Percentiles rank a stretch among this genome's conserved stretches.
Conservation (phyloP, 2,797 vertebrate genomes). For the Nannoperca australis region DNA sequence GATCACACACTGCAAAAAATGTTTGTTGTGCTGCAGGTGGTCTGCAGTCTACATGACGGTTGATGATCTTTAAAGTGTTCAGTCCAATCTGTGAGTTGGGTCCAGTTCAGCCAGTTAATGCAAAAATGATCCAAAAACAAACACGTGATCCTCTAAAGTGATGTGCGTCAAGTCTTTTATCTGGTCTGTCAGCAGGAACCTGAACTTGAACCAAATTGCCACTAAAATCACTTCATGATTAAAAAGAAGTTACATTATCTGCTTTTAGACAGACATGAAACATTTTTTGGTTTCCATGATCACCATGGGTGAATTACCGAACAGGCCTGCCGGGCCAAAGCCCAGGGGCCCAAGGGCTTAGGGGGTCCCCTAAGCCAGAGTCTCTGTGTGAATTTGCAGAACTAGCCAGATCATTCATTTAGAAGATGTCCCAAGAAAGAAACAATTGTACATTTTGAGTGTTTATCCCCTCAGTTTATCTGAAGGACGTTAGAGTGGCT, state of each 20-base stretch:
- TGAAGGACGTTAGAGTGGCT: no score
- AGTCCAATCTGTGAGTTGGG: neutral
- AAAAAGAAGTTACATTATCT: neutral
- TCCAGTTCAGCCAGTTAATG: slow-evolving; percentile 21
- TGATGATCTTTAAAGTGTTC: slow-evolving; percentile 1
- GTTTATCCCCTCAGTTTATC: no score
- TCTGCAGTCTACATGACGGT: neutral
- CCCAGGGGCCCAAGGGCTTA: no score
- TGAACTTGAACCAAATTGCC: neutral
- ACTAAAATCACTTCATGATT: slow-evolving; percentile 4
- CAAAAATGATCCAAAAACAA: slow-evolving; percentile 9
- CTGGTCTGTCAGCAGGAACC: neutral
- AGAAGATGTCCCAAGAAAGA: no score
- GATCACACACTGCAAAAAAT: neutral
- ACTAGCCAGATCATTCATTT: no score
- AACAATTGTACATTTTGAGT: no score
- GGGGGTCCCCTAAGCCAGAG: no score
- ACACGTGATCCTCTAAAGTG: slow-evolving; percentile 13
- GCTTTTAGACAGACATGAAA: neutral
- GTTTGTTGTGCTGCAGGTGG: neutral
- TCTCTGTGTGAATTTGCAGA: no score
- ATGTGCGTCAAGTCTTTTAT: neutral
- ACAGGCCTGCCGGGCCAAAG: no score
- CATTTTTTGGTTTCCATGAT: neutral
- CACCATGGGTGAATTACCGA: no score